Percentiles rank a stretch among this genome's conserved stretches.
These are phyloP conservation scores for Mantis religiosa DNA, from an alignment of 2,888 invertebrate species.

Conservation along the genomic window DNA sequence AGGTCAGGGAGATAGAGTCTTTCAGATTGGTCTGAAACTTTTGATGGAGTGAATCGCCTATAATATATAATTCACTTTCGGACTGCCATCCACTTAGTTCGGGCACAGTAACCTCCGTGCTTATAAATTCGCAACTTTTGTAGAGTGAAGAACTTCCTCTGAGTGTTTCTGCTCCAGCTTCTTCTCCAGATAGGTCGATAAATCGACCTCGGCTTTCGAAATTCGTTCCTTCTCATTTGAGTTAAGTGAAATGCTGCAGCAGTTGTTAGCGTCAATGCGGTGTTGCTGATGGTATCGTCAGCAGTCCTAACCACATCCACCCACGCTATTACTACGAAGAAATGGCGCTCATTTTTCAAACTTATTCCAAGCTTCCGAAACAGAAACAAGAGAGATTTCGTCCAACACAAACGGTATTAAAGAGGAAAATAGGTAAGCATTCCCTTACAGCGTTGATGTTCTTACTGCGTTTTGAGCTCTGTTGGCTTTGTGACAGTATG, in stretches of 20 bases:
- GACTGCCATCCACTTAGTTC: not conserved
- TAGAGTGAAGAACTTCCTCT: not conserved
- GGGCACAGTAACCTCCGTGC: not conserved
- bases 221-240: constrained; percentile 2
- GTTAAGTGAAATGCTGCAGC: not conserved
- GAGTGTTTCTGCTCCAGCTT: not conserved
- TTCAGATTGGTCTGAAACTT: not conserved
- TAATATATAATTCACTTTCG: not conserved
- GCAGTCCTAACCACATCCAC: not conserved
- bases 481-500: no score
- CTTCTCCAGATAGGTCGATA: not conserved
- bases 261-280: not conserved
- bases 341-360: not conserved
- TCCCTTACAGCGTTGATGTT: not conserved
- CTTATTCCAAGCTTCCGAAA: not conserved
- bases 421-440: not conserved
- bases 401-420: not conserved
- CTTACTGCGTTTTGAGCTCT: no score
- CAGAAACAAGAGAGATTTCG: not conserved
- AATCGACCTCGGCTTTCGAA: not conserved
- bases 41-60: not conserved
- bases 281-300: not conserved
- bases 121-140: not conserved
- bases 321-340: not conserved
- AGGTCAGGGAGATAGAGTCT: not conserved